These are phyloP conservation scores for Ailurus styani DNA, from an alignment of 2,113 vertebrate species.

Conservation along the genomic window DNA sequence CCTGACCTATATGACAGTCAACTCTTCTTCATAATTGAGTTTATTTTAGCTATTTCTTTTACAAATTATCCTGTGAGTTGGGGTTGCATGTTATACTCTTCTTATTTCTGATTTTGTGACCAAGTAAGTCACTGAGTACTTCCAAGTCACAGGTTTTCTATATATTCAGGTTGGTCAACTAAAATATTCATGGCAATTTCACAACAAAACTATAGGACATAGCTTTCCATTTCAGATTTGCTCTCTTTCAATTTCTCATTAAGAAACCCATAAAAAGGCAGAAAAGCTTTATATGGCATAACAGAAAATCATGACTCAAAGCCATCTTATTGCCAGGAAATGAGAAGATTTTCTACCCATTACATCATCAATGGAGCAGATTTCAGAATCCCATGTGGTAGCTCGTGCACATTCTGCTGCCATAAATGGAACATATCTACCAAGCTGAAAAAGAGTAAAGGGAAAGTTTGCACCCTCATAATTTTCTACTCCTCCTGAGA, in stretches of 20 bases:
- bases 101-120: conserved; percentile 29
- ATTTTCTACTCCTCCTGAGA: not conserved
- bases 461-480: not conserved
- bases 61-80: not conserved
- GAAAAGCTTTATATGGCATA: not conserved
- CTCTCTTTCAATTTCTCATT: not conserved
- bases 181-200: conserved; percentile 40
- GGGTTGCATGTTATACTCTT: not conserved
- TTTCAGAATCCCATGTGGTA: not conserved
- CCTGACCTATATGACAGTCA: conserved; percentile 33
- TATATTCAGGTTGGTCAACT: not conserved
- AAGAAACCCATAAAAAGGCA: not conserved
- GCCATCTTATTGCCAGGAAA: not conserved
- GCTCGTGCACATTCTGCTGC: not conserved
- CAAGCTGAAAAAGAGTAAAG: not conserved
- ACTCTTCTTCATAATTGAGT: conserved; percentile 41
- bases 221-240: conserved; percentile 22
- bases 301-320: conserved; percentile 16
- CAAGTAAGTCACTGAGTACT: conserved; percentile 6
- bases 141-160: not conserved
- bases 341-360: not conserved
- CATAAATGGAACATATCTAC: not conserved
- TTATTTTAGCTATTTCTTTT: conserved; percentile 51
- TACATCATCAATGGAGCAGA: not conserved
- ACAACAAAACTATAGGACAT: not conserved